A percentile compares a stretch with the other conserved stretches of the same genome.
Conservation (phyloP, 23 tunicate species). For the Ascidia mentula region DNA sequence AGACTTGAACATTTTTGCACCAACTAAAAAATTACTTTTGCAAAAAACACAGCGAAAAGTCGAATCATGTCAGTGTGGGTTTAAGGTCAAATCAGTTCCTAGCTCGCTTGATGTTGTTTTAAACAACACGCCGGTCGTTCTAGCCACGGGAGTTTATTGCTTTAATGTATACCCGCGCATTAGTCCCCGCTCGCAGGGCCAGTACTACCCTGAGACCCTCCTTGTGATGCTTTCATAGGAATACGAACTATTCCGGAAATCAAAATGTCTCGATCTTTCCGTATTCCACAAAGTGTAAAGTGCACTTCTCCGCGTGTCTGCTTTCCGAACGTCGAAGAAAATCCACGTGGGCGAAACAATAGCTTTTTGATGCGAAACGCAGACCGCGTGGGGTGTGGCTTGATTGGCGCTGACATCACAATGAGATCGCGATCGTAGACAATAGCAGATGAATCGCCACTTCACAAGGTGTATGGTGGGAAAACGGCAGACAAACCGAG, state of each 20-base stretch:
- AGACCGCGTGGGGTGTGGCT: background rate
- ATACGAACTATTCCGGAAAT: background rate
- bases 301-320: background rate
- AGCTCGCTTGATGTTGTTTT: too few species aligned
- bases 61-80: too few species aligned
- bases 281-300: background rate
- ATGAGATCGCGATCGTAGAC: background rate
- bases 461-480: too few species aligned
- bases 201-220: background rate
- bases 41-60: too few species aligned
- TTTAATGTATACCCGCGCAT: background rate
- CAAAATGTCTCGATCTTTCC: slow-evolving; percentile 3
- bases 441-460: background rate
- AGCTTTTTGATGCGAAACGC: background rate
- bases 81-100: background rate
- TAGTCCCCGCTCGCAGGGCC: background rate
- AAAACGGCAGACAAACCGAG: background rate
- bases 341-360: slow-evolving; percentile 7
- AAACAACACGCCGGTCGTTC: too few species aligned
- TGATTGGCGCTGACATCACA: background rate
- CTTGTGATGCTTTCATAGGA: too few species aligned
- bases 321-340: background rate
- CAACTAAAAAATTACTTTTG: too few species aligned
- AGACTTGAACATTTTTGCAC: too few species aligned
- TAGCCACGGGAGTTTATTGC: slow-evolving; percentile 7